A percentile compares a stretch with the other conserved stretches of the same genome.
These are phyloP conservation scores for Mus spicilegus DNA, from an alignment of 2,113 vertebrate genomes.

Conservation along the genomic window DNA sequence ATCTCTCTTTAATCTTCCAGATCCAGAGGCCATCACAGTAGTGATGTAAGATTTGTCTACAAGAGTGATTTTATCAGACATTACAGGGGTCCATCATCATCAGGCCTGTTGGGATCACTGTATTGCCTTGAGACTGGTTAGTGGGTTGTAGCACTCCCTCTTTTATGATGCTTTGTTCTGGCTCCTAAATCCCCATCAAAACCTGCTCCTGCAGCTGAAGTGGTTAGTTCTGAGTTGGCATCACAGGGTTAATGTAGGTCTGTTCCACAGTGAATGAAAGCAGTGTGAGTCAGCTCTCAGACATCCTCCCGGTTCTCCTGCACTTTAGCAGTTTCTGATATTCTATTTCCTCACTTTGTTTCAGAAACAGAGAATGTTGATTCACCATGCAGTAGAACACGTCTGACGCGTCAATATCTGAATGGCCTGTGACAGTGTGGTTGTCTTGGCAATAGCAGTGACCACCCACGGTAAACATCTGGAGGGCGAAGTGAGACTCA, in stretches of 20 bases:
- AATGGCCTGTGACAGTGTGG: neutral
- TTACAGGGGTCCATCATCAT: neutral
- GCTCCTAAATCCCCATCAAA: neutral
- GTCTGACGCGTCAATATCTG: neutral
- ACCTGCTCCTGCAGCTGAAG: neutral
- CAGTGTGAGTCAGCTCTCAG: neutral
- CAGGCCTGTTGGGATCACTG: neutral
- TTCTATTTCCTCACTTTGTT: constrained; percentile 5
- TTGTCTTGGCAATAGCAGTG: neutral
- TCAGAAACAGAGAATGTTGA: neutral
- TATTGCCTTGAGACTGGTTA: no score
- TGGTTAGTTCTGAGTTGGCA: no score
- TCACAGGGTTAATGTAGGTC: neutral
- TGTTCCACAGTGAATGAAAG: neutral
- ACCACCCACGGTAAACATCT: neutral
- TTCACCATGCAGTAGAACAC: neutral
- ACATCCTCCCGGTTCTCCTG: neutral
- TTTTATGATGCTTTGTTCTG: neutral
- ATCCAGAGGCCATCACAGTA: neutral
- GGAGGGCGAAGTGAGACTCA: neutral
- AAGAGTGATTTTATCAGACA: neutral
- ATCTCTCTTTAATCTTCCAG: neutral
- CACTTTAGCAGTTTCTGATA: neutral
- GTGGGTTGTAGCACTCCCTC: neutral
- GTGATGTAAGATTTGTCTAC: neutral